Evolutionary conservation across 2,797 vertebrate genomes (phyloP).

Genomic region (Peromyscus aztecus): DNA sequence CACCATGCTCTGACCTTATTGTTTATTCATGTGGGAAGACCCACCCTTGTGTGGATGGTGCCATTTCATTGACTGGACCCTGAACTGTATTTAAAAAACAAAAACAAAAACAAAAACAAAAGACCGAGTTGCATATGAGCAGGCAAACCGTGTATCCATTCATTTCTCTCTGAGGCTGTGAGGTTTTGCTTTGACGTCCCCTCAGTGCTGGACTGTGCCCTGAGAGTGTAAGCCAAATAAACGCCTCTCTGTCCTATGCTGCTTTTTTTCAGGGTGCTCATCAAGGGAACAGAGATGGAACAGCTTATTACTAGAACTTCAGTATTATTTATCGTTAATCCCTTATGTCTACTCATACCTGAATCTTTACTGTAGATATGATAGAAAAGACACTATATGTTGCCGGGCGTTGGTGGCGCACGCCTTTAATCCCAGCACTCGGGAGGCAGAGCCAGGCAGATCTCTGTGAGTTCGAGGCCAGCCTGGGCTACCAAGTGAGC

Average conservation of each 20-base stretch:
- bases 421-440: no score
- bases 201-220: not conserved
- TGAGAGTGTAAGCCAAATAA: not conserved
- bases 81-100: not conserved
- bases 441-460: no score
- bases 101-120: no score
- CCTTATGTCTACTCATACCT: not conserved
- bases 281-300: not conserved
- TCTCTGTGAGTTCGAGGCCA: no score
- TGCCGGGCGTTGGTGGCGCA: no score
- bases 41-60: not conserved
- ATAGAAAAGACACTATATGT: not conserved
- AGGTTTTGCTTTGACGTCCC: not conserved
- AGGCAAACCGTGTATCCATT: accelerated
- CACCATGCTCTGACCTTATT: not conserved
- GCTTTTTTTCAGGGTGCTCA: not conserved
- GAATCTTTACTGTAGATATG: not conserved
- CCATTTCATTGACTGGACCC: not conserved
- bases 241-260: not conserved
- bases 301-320: not conserved
- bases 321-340: not conserved
- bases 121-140: not conserved
- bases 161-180: not conserved
- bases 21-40: not conserved
- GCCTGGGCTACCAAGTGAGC: no score